Evolutionary conservation across 2,888 invertebrate genomes (phyloP).

Genomic region (Drosophila emarginata): DNA sequence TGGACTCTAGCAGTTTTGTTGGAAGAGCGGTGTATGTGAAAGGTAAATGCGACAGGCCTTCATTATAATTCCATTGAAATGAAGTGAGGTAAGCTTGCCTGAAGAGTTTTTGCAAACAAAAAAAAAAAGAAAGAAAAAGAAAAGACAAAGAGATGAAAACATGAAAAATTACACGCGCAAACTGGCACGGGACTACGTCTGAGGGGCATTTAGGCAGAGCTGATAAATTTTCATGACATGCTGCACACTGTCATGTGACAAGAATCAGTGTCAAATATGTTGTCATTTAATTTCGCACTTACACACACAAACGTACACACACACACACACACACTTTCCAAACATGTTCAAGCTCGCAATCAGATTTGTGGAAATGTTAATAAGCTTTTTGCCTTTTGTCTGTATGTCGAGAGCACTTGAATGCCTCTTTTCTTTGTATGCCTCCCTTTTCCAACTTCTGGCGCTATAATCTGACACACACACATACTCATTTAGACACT

Average conservation of each 20-base stretch:
- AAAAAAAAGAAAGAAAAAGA: conserved; percentile 15
- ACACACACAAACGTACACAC: conserved; percentile 39
- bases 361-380: conserved; percentile 74
- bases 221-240: conserved; percentile 74
- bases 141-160: conserved; percentile 5
- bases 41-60: conserved; percentile 19
- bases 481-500: not conserved
- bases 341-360: conserved; percentile 21
- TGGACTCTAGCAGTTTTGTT: not conserved
- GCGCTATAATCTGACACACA: no score
- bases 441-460: not conserved
- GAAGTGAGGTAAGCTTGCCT: conserved; percentile 32
- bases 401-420: conserved; percentile 35
- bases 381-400: conserved; percentile 62
- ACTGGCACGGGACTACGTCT: conserved; percentile 42
- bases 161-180: conserved; percentile 59
- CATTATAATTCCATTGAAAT: conserved; percentile 50
- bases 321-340: conserved; percentile 35
- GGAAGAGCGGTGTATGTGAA: not conserved
- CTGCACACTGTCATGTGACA: conserved; percentile 69
- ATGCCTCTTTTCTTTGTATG: conserved; percentile 5
- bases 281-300: conserved; percentile 77
- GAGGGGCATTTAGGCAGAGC: conserved; percentile 61
- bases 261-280: conserved; percentile 78
- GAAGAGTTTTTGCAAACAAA: conserved; percentile 23